A percentile compares a stretch with the other conserved stretches of the same genome.
These are phyloP conservation scores for Sebastes steindachneri DNA, from an alignment of 2,797 vertebrate species.

Conservation along the genomic window DNA sequence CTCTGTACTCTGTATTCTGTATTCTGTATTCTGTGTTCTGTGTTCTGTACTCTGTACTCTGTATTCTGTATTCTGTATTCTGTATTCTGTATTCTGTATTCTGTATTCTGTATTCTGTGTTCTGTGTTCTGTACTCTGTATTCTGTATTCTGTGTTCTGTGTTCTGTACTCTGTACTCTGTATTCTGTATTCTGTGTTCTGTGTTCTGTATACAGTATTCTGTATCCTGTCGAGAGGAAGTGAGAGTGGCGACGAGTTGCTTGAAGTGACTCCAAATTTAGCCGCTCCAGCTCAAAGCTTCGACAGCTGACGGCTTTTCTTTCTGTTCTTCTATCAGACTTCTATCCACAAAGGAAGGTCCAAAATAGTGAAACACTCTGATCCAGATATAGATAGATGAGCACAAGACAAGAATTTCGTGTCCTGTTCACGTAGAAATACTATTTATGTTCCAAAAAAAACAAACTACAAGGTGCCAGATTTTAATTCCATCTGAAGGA, in stretches of 20 bases:
- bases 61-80: too few species aligned
- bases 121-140: too few species aligned
- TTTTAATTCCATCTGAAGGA: conserved; percentile 6
- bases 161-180: too few species aligned
- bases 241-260: conserved; percentile 3
- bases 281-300: conserved; percentile 50
- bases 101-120: too few species aligned
- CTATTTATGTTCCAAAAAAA: conserved; percentile 14
- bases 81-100: background rate
- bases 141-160: too few species aligned
- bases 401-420: background rate
- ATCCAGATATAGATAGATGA: conserved; percentile 64
- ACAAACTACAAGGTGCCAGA: background rate
- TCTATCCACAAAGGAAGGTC: conserved; percentile 34
- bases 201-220: too few species aligned
- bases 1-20: too few species aligned
- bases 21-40: too few species aligned
- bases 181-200: background rate
- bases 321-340: conserved; percentile 43
- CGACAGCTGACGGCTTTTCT: conserved; percentile 54
- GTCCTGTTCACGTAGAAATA: conserved; percentile 8
- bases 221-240: conserved; percentile 11
- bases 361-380: conserved; percentile 53
- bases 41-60: too few species aligned
- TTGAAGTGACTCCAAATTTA: conserved; percentile 73